These are phyloP conservation scores for Phoenicopterus ruber DNA, from an alignment of 2,113 vertebrate species.

Conservation along the genomic window DNA sequence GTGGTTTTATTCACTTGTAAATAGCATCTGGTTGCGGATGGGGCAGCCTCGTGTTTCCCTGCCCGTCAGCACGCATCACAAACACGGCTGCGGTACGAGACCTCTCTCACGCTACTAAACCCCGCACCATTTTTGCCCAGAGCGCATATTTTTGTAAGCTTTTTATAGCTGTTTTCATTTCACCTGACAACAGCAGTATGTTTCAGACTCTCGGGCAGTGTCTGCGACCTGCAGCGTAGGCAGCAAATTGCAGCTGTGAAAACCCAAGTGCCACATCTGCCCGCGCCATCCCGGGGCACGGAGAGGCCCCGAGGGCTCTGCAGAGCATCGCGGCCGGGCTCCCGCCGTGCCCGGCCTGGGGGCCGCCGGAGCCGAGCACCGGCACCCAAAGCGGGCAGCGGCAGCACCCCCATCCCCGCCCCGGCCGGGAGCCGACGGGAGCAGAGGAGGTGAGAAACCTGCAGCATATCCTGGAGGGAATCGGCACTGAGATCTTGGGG, in stretches of 20 bases:
- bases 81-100: fast-evolving
- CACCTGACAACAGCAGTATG: not conserved
- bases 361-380: not conserved
- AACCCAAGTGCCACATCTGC: not conserved
- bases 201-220: not conserved
- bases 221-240: not conserved
- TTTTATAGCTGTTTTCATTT: not conserved
- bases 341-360: fast-evolving
- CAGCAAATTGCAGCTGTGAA: not conserved
- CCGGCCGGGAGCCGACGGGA: not conserved
- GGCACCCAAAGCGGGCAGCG: not conserved
- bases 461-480: fast-evolving
- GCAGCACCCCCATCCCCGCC: not conserved
- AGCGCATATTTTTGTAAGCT: not conserved
- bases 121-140: not conserved
- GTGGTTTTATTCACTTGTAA: not conserved
- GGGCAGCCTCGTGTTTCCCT: not conserved
- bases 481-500: not conserved
- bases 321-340: not conserved
- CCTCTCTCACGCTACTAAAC: not conserved
- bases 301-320: fast-evolving
- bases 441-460: not conserved
- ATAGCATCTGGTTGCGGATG: fast-evolving
- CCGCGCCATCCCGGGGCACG: fast-evolving
- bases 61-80: fast-evolving